Evolutionary conservation across 2,888 invertebrate species (phyloP), one percentile per base, ranked within the genome.

Genomic region (Mesorhabditis sp.): DNA sequence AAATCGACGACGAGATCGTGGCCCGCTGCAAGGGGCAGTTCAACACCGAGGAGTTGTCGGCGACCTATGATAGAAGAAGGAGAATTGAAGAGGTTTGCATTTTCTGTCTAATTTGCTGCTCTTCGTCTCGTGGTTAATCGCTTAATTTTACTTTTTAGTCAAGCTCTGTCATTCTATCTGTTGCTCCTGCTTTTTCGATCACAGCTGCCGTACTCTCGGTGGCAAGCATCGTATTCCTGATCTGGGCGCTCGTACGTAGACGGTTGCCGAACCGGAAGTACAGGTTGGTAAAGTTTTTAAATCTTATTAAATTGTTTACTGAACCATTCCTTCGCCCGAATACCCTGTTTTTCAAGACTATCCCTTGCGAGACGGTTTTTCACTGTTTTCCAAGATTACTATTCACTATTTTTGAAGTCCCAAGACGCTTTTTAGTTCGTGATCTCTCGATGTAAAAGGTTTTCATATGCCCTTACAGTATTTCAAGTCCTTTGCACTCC

Each of bases 131-230:
- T 50, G 50, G 6, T 10, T 50, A 50, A 50, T 50, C 6, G 50
- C 13, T 50, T 50, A n/a, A n/a, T n/a, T n/a, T n/a, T n/a, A n/a
- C n/a, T n/a, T 69, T 74, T 67, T 71, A 75, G 74, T 74, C 75
- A 45, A 73, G 75, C 4, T 62, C 70, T 6, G 70, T 75, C 3
- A 73, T 77, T 62, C 71, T 76, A 6, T 58, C 70, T 7, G 72
- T 77, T 44, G 72, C 74, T 58, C 76, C 77, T n/a, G 74, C 72
- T 15, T 73, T 76, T 44, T 76, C 77, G 7, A 65, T 76, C 5
- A 67, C 71, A n/a, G 72, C 76, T 4, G 73, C 74, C 63, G 50
- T 72, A 4, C 71, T 73, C 41, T 65, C 73, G 5, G 45, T 77
- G 58, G 66, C 74, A 63, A 71, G 76, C n/a, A 65, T 80, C 10